These are phyloP conservation scores for Arctopsyche grandis DNA, from an alignment of 1,140 invertebrate genomes.

Conservation along the genomic window DNA sequence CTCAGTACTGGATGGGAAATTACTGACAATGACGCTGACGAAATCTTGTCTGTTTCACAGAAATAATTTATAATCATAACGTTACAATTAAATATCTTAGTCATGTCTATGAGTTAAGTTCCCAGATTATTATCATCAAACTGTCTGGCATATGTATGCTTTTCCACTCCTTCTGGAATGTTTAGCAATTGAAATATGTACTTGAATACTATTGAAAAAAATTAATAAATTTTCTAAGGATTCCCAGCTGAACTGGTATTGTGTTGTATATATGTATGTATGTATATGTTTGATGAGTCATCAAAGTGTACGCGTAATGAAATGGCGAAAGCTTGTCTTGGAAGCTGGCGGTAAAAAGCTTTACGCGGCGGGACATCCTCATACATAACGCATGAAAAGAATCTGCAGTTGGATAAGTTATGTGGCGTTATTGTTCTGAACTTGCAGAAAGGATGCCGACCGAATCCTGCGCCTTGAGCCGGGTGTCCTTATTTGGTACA, in stretches of 20 bases:
- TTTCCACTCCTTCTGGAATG: too few species aligned
- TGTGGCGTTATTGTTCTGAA: slow-evolving; percentile 33
- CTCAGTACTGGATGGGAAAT: too few species aligned
- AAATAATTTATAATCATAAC: too few species aligned
- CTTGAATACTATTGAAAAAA: too few species aligned
- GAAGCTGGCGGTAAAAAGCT: slow-evolving; percentile 21
- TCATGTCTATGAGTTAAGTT: too few species aligned
- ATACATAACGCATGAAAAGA: slow-evolving; percentile 31
- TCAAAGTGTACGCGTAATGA: background rate
- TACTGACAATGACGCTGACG: too few species aligned
- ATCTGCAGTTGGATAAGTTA: slow-evolving; percentile 23
- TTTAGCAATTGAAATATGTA: too few species aligned
- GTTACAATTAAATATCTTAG: too few species aligned
- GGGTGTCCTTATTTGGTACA: slow-evolving; percentile 17
- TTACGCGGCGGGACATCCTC: slow-evolving; percentile 2
- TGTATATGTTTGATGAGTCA: slow-evolving; percentile 17
- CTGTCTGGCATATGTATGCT: too few species aligned
- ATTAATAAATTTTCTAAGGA: too few species aligned
- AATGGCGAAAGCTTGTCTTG: slow-evolving; percentile 16
- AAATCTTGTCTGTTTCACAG: too few species aligned
- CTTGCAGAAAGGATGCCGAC: slow-evolving; percentile 21
- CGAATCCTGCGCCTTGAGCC: background rate
- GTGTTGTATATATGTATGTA: background rate
- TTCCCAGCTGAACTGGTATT: background rate
- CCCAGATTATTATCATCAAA: too few species aligned